Conservation (phyloP, 2,797 vertebrate species). For the Cryptoblepharus egeriae region DNA sequence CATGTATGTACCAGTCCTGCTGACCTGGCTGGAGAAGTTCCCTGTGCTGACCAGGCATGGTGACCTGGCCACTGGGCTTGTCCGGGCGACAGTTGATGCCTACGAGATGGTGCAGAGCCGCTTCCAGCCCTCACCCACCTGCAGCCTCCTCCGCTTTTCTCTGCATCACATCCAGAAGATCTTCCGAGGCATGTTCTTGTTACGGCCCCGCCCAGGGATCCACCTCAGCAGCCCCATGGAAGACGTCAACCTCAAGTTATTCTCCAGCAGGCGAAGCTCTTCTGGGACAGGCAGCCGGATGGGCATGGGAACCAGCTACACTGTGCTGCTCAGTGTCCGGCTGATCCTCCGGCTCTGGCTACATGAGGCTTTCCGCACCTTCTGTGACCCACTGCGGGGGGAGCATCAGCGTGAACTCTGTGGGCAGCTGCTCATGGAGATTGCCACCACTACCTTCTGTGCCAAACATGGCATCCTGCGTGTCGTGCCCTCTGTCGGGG, state of each 20-base stretch:
- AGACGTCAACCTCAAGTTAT: neutral
- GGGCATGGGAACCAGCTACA: constrained; percentile 14
- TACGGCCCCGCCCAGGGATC: constrained; percentile 60
- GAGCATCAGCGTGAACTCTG: constrained; percentile 71
- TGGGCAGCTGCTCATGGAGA: constrained; percentile 71
- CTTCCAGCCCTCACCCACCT: constrained; percentile 70
- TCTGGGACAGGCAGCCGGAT: neutral
- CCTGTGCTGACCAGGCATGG: constrained; percentile 51
- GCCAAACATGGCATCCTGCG: neutral
- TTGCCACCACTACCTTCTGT: constrained; percentile 75
- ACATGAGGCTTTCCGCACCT: constrained; percentile 86
- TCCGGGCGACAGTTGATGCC: constrained; percentile 80
- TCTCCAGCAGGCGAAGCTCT: constrained; percentile 16
- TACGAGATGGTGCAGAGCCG: constrained; percentile 71
- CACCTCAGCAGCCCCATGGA: constrained; percentile 20
- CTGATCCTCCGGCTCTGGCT: constrained; percentile 83
- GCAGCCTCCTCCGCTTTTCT: constrained; percentile 80
- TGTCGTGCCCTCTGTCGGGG: neutral
- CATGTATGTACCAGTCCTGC: constrained; percentile 76
- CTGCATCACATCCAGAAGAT: constrained; percentile 82
- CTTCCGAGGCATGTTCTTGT: constrained; percentile 80
- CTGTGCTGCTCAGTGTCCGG: constrained; percentile 49
- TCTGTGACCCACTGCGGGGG: constrained; percentile 80
- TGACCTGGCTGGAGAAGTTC: constrained; percentile 81
- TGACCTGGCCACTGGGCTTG: constrained; percentile 75